Percentiles rank a stretch among this genome's conserved stretches.
phyloP scores from a whole-genome alignment of 2,113 vertebrate species.

The Acanthisitta chloris region DNA sequence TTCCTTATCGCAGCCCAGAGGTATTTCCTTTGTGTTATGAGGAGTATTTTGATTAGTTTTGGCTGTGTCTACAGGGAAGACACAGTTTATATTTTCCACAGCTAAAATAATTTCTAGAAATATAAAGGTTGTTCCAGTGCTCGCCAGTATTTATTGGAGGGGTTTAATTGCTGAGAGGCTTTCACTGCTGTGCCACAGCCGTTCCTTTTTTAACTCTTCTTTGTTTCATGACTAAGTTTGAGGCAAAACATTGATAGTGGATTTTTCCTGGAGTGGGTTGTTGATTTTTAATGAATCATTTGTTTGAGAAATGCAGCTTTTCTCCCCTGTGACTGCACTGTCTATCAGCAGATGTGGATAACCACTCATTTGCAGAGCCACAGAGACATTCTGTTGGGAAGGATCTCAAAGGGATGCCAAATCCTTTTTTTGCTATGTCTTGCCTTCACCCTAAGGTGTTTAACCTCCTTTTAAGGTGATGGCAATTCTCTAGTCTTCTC shows the following conservation, averaged over 20 bases:
- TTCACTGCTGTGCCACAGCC: background rate
- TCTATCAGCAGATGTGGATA: background rate
- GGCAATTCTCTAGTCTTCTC: background rate
- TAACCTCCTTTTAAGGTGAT: background rate
- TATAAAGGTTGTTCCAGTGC: background rate
- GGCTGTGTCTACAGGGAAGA: slow-evolving; percentile 23
- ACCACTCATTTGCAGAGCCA: background rate
- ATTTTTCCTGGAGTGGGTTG: background rate
- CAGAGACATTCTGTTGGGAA: background rate
- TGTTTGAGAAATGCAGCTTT: background rate
- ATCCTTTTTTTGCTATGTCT: background rate
- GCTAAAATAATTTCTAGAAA: slow-evolving; percentile 4
- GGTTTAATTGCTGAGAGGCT: background rate
- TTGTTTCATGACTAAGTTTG: background rate
- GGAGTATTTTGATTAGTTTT: slow-evolving; percentile 57
- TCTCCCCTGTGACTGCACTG: background rate
- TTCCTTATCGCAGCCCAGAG: slow-evolving; percentile 48
- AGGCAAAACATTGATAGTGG: background rate
- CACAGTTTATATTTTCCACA: slow-evolving; percentile 37
- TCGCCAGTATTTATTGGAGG: background rate
- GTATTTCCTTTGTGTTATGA: slow-evolving; percentile 45
- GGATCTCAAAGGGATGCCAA: background rate
- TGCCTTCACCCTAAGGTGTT: background rate
- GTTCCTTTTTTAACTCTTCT: background rate
- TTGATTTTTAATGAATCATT: background rate